These are phyloP conservation scores for Anniella stebbinsi DNA, from an alignment of 2,797 vertebrate species.

Conservation along the genomic window DNA sequence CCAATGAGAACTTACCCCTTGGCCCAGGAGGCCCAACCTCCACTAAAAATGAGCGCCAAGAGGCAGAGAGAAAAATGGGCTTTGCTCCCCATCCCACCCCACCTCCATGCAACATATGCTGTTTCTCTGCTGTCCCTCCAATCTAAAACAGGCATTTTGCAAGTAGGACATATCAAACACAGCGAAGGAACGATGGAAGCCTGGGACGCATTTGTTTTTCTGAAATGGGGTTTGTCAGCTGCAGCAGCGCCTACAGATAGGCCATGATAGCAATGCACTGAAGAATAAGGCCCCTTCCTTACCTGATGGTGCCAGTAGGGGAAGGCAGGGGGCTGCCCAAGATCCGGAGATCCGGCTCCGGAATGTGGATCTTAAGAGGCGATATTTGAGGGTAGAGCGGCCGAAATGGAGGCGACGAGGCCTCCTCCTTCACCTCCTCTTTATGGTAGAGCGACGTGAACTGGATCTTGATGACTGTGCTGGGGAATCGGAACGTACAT, in stretches of 20 bases:
- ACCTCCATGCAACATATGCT: neutral
- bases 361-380: slow-evolving; percentile 97
- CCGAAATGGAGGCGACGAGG: slow-evolving; percentile 82
- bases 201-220: neutral
- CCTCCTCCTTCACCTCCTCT: slow-evolving; percentile 84
- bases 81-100: neutral
- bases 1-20: no score
- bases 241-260: no score
- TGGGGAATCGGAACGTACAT: slow-evolving; percentile 97
- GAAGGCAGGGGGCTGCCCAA: slow-evolving; percentile 94
- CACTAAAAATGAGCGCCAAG: no score
- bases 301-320: slow-evolving; percentile 98
- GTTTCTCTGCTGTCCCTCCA: neutral
- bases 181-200: neutral
- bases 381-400: slow-evolving; percentile 96
- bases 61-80: no score
- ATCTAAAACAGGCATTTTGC: neutral
- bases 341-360: slow-evolving; percentile 93
- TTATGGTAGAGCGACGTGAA: slow-evolving; percentile 90
- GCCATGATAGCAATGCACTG: no score
- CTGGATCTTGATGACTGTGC: slow-evolving; percentile 97
- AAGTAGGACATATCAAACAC: neutral
- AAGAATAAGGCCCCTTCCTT: slow-evolving; percentile 58
- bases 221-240: no score
- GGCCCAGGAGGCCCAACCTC: neutral